phyloP scores from a whole-genome alignment of 2,113 vertebrate species.

The Seriola dumerili region DNA sequence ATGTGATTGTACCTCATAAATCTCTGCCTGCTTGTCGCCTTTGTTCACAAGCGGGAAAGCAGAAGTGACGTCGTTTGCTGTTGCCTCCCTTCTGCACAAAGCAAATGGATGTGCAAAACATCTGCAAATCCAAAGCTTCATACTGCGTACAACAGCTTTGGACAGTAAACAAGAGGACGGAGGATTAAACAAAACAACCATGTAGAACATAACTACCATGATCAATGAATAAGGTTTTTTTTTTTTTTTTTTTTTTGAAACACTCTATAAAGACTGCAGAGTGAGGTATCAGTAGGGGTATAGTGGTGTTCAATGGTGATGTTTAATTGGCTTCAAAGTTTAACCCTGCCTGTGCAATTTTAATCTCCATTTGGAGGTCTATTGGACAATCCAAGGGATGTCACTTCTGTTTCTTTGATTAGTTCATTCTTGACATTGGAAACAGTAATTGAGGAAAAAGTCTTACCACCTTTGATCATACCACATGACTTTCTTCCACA shows the following conservation, averaged over 20 bases:
- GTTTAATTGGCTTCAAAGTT: conserved; percentile 22
- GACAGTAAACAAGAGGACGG: conserved; percentile 27
- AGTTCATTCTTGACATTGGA: background rate
- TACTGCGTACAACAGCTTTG: background rate
- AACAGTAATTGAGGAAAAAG: background rate
- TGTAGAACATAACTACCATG: conserved; percentile 1
- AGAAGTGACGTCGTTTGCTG: conserved; percentile 38
- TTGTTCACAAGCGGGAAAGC: conserved; percentile 50
- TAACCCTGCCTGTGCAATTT: conserved; percentile 8
- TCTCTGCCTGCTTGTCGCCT: conserved; percentile 40
- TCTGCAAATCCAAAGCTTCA: conserved; percentile 37
- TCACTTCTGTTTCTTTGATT: background rate
- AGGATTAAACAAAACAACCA: conserved; percentile 14
- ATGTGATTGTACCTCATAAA: conserved; percentile 56
- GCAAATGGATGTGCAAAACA: conserved; percentile 20
- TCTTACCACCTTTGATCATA: background rate
- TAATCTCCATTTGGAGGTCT: conserved; percentile 4
- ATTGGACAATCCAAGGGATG: background rate
- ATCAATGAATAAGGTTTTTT: conserved; percentile 34
- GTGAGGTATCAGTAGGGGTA: background rate
- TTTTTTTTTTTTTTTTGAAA: conserved; percentile 31
- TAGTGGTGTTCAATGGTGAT: background rate
- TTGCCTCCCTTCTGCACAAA: conserved; percentile 12
- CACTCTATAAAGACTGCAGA: background rate
- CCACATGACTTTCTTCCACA: background rate